A percentile compares a stretch with the other conserved stretches of the same genome.
Evolutionary conservation across 2,888 invertebrate species (phyloP).

Genomic region (Apamea crenata): DNA sequence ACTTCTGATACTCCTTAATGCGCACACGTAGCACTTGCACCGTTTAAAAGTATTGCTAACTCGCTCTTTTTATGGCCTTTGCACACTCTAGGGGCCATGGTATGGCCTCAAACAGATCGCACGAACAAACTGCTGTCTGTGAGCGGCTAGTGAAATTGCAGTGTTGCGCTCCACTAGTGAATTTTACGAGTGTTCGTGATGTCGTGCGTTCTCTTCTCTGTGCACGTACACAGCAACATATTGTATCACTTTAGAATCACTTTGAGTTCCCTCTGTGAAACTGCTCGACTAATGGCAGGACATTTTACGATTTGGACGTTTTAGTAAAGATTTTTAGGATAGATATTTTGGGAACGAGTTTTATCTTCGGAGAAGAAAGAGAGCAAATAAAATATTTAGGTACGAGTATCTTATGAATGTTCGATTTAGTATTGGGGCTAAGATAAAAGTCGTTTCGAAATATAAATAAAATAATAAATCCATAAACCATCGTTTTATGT

Average conservation of each 20-base stretch:
- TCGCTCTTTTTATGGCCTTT: slow-evolving; percentile 28
- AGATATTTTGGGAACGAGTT: neutral
- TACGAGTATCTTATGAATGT: neutral
- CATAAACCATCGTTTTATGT: neutral
- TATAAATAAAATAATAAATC: neutral
- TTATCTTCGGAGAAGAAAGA: neutral
- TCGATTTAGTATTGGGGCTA: neutral
- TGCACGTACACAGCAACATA: slow-evolving; percentile 54
- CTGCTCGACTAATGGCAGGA: slow-evolving; percentile 36
- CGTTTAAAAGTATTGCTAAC: slow-evolving; percentile 21
- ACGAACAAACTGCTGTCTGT: slow-evolving; percentile 34
- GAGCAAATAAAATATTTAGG: neutral
- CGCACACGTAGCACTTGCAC: slow-evolving; percentile 9
- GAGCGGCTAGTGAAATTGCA: slow-evolving; percentile 56
- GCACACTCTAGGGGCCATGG: slow-evolving; percentile 5
- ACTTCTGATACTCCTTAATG: slow-evolving; percentile 6
- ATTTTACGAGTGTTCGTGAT: slow-evolving; percentile 60
- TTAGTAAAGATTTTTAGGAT: neutral
- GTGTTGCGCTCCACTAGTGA: slow-evolving; percentile 37
- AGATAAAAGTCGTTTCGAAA: neutral
- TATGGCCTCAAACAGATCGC: slow-evolving; percentile 29
- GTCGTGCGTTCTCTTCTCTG: slow-evolving; percentile 47
- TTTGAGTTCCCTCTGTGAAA: slow-evolving; percentile 44
- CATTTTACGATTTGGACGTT: slow-evolving; percentile 20
- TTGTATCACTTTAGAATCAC: slow-evolving; percentile 54